Conservation (phyloP, 2,888 invertebrate genomes). For the Thysanoteuthis rhombus region DNA sequence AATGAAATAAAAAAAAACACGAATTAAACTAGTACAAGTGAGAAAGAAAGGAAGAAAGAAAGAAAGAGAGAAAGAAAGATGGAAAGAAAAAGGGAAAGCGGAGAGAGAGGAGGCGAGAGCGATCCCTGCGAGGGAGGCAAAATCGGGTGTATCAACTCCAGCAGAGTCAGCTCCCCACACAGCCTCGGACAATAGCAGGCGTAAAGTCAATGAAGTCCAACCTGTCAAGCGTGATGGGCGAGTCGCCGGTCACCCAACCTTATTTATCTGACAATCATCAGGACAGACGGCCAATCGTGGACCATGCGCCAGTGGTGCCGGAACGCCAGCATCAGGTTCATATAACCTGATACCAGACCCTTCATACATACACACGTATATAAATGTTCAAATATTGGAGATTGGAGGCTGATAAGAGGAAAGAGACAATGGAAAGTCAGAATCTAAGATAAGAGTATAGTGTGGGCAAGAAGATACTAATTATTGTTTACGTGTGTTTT, state of each 20-base stretch:
- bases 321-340: background rate
- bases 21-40: no score
- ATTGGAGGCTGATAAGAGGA: background rate
- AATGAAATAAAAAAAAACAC: no score
- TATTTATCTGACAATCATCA: background rate
- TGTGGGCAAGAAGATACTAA: no score
- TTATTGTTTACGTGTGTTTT: no score
- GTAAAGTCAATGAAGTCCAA: constrained; percentile 12
- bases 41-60: background rate
- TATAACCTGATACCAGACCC: background rate
- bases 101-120: background rate
- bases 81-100: background rate
- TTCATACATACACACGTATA: background rate
- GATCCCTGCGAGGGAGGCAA: background rate
- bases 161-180: background rate
- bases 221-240: constrained; percentile 12
- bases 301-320: background rate
- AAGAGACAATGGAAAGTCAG: no score
- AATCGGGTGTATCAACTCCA: background rate
- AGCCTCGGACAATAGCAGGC: background rate
- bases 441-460: no score
- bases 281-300: background rate
- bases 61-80: background rate
- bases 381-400: background rate
- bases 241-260: background rate